phyloP scores from a whole-genome alignment of 2,797 vertebrate genomes.

The Cyprinodon diabolis region DNA sequence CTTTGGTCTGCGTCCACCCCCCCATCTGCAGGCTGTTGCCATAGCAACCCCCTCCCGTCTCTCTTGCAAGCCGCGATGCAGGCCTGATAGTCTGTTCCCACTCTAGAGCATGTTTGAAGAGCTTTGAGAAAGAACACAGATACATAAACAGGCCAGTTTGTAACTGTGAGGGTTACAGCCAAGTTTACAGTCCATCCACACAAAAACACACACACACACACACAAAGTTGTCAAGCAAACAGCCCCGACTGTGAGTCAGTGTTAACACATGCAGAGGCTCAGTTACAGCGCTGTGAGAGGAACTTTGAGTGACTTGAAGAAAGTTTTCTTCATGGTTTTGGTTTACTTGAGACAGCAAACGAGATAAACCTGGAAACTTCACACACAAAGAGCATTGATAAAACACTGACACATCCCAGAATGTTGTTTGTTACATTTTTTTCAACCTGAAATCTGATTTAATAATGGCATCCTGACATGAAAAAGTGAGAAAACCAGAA shows the following conservation, averaged over 20 bases:
- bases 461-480: neutral
- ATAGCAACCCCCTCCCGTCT: constrained; percentile 46
- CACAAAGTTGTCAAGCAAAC: constrained; percentile 23
- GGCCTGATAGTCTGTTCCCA: constrained; percentile 35
- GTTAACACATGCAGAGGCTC: constrained; percentile 18
- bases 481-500: neutral
- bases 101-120: constrained; percentile 22
- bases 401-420: neutral
- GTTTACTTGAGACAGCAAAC: neutral
- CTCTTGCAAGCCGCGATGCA: neutral
- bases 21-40: constrained; percentile 28
- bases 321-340: constrained; percentile 14
- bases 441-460: neutral
- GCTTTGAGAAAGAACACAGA: constrained; percentile 15
- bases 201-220: neutral
- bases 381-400: neutral
- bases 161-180: constrained; percentile 38
- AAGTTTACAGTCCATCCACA: constrained; percentile 19
- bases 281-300: neutral
- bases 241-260: constrained; percentile 23
- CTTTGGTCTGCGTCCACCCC: constrained; percentile 21
- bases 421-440: neutral
- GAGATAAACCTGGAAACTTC: neutral
- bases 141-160: constrained; percentile 20
- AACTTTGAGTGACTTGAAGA: neutral